A percentile compares a stretch with the other conserved stretches of the same genome.
phyloP scores from a whole-genome alignment of 2,113 vertebrate species.

The Plecotus auritus region DNA sequence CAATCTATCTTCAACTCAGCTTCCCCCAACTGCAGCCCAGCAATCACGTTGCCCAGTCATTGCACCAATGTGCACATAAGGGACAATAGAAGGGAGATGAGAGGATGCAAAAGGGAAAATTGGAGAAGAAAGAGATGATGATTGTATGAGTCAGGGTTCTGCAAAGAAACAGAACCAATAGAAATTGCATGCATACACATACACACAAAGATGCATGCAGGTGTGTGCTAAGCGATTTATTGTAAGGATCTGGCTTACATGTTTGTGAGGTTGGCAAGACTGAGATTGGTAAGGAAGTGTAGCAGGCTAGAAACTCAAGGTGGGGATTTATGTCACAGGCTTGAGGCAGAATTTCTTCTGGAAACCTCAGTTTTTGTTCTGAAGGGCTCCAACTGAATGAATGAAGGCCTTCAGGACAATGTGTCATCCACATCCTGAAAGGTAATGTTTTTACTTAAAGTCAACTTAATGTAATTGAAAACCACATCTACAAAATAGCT shows the following conservation, averaged over 20 bases:
- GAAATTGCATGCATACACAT: neutral
- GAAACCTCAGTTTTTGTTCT: neutral
- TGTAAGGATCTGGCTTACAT: neutral
- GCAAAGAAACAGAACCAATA: neutral
- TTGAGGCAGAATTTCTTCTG: neutral
- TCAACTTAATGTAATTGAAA: neutral
- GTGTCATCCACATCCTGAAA: neutral
- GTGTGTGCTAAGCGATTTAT: neutral
- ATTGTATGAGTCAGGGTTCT: neutral
- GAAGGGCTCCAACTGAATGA: neutral
- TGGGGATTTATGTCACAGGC: neutral
- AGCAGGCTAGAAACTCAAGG: neutral
- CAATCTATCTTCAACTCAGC: neutral
- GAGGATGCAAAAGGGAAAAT: neutral
- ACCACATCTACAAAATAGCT: neutral
- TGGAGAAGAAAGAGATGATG: neutral
- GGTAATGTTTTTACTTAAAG: neutral
- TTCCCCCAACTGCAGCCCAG: neutral
- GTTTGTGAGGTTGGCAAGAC: neutral
- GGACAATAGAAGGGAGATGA: neutral
- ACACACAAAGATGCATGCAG: neutral
- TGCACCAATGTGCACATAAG: neutral
- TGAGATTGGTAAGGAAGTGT: neutral
- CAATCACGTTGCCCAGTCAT: neutral
- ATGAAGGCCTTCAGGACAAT: neutral